Evolutionary conservation across 1,140 invertebrate species (phyloP), one percentile per base, ranked within the genome.

Genomic region (Drosophila melanica): DNA sequence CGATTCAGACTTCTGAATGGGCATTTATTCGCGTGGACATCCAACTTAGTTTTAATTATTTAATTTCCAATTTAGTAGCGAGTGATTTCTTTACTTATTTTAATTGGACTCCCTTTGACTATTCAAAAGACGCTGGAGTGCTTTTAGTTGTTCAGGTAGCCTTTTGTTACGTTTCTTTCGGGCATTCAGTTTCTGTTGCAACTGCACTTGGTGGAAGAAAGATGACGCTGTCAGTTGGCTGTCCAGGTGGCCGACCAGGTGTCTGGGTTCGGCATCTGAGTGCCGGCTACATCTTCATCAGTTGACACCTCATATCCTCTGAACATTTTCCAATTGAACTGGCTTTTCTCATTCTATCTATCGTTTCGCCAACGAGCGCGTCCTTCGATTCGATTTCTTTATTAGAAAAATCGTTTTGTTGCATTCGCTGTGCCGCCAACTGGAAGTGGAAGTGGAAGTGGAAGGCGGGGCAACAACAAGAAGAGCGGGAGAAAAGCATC

Each of bases 251-350:
- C 20, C 54, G 27, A 20, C 37, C 57, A 39, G 16, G 16, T 35
- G 51, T 18, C 54, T 50, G 27, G 23, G 7, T 30, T 11, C 54
- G 42, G 51, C 35, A 42, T 45, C 27, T 16, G 30, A 57, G 53
- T 44, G 64, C 39, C 64, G 45, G 64, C 33, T 45, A 68, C 64
- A 60, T 68, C 70, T 68, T 81, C 81, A 59, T 78, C 75, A 59
- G 71, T 72, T 86, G 82, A 86, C 82, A 86, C 82, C 75, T 86
- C 72, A 86, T 87, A 79, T 87, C 79, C 82, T 86, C 87, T 87
- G 66, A 86, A 78, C 81, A 85, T 81, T 86, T 86, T 86, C 82
- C 81, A 86, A 86, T 87, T 74, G 81, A 87, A 66, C 47, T 77
- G 64, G 33, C 62, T 55, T 11, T 35, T 27, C 54, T 67, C 58